Evolutionary conservation across 2,888 invertebrate genomes (phyloP), one percentile per base, ranked within the genome.

Genomic region (Ctena decussata): DNA sequence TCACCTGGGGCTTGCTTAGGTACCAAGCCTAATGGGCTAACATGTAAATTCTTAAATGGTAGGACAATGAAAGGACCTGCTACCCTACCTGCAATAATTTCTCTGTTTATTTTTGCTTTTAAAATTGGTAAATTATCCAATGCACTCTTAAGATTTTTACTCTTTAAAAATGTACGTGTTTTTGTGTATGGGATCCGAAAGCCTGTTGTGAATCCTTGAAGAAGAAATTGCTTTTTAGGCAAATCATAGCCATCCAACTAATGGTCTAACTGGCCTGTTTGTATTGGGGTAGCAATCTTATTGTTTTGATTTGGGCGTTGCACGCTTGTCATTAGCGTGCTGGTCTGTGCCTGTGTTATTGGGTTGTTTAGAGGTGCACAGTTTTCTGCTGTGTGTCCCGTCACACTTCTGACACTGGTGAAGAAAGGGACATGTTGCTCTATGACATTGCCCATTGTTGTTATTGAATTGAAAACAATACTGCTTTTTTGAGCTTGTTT

Each of bases 221-320:
- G n/a, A n/a, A n/a, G n/a, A 65, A 21, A 30, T 35, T n/a, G 24
- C 71, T 30, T n/a, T 49, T 18, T 18, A 5, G 1, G n/a, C n/a
- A n/a, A n/a, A 71, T 76, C 72, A 81, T 81, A 81, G 30, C 70
- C 70, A 30, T 65, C n/a, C 24, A 80, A 41, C 80, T 69, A 80
- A 27, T 74, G 24, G n/a, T 30, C n/a, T 70, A 80, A 49, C 11
- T n/a, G n/a, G 35, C 11, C 12, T 12, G 49, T 41, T 3, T 49
- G 46, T 18, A 80, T 69, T 41, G 80, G 80, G 8, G 80, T 80
- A 30, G 73, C 57, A 30, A 78, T 53, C 15, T 69, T 41, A 65
- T n/a, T 30, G 12, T 35, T n/a, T 41, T 69, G 41, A 24, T 30
- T 46, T 77, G 69, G 39, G 8, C 5, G 18, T n/a, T 39, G 53